Percentiles rank a stretch among this genome's conserved stretches.
These are phyloP conservation scores for Corydoras sp. DNA, from an alignment of 2,113 vertebrate species.

Conservation along the genomic window DNA sequence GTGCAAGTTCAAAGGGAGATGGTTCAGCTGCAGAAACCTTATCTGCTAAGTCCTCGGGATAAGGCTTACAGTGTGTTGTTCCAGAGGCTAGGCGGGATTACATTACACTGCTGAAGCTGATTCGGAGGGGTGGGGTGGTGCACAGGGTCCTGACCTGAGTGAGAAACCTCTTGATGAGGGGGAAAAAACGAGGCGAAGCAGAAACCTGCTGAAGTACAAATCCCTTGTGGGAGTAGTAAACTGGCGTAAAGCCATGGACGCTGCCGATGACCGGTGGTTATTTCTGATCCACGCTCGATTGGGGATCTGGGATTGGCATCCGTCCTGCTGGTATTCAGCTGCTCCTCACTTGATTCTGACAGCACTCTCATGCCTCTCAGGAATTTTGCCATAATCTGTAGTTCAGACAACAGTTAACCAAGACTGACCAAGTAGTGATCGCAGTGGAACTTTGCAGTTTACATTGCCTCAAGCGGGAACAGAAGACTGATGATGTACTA, in stretches of 20 bases:
- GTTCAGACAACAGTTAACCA: no score
- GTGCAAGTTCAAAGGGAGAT: constrained; percentile 31
- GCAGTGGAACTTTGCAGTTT: no score
- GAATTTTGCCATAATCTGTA: no score
- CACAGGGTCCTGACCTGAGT: background rate
- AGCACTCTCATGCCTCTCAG: background rate
- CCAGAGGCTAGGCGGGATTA: constrained; percentile 16
- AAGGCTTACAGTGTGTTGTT: constrained; percentile 29
- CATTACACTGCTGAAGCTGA: constrained; percentile 24
- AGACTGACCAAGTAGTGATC: no score
- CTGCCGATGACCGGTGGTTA: constrained; percentile 48
- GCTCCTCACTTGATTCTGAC: background rate
- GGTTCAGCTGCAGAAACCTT: constrained; percentile 19
- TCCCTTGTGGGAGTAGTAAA: constrained; percentile 30
- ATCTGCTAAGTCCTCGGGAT: constrained; percentile 32
- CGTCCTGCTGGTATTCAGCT: constrained; percentile 26
- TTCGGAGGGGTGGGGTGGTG: constrained; percentile 2
- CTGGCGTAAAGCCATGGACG: constrained; percentile 46
- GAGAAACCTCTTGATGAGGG: background rate
- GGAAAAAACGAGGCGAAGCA: background rate
- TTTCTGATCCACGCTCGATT: constrained; percentile 33
- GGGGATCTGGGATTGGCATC: constrained; percentile 26
- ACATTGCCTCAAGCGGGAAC: no score
- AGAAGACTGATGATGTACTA: no score
- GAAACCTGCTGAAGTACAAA: constrained; percentile 26